A percentile compares a stretch with the other conserved stretches of the same genome.
phyloP scores from a whole-genome alignment of 53 echinoderm and acorn worm genomes.

The Glandiceps talaboti region DNA sequence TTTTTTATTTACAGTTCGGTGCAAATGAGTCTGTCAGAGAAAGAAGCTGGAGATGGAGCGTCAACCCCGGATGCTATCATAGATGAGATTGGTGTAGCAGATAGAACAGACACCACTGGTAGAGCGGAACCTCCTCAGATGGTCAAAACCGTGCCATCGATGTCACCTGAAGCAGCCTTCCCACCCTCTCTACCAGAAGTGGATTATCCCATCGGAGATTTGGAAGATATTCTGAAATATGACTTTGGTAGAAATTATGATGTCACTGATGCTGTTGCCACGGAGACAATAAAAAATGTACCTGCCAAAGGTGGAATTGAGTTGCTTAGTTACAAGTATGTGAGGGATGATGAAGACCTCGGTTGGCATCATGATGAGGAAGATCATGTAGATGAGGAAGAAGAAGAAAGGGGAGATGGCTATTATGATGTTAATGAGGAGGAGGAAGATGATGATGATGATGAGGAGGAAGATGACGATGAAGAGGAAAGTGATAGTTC shows the following conservation, averaged over 20 bases:
- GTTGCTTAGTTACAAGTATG: background rate
- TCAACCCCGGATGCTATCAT: background rate
- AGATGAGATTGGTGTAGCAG: background rate
- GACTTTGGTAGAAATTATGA: background rate
- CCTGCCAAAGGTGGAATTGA: background rate
- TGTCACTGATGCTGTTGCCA: background rate
- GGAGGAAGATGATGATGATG: slow-evolving; percentile 5
- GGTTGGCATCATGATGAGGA: slow-evolving; percentile 8
- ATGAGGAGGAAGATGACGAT: slow-evolving; percentile 4
- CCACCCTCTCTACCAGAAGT: background rate
- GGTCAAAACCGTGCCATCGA: too few species aligned
- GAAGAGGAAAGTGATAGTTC: slow-evolving; percentile 6
- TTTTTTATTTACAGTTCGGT: background rate
- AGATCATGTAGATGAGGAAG: background rate
- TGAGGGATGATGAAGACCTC: background rate
- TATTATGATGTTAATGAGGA: slow-evolving; percentile 15
- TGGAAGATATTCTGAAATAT: background rate
- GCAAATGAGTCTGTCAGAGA: background rate
- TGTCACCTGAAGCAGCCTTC: background rate
- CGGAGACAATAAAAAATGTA: background rate
- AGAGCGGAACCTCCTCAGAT: too few species aligned
- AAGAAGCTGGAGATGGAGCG: background rate
- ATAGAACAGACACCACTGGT: background rate
- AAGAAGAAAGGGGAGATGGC: background rate
- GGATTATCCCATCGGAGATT: background rate